These are phyloP conservation scores for Corynorhinus townsendii DNA, from an alignment of 2,113 vertebrate species.

Conservation along the genomic window DNA sequence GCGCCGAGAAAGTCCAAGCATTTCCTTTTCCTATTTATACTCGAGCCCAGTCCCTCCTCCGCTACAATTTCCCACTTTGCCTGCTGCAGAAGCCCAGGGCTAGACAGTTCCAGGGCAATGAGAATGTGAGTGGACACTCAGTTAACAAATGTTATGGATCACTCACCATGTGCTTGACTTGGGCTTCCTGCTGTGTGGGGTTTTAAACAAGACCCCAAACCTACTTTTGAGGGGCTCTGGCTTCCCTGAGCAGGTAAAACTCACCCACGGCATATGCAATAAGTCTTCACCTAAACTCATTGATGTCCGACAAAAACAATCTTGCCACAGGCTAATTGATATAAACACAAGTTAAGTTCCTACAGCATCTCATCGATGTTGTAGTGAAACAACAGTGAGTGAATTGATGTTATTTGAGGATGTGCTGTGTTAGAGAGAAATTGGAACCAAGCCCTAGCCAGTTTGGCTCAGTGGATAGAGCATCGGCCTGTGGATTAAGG, in stretches of 20 bases:
- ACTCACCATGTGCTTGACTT: not conserved
- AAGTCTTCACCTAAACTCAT: not conserved
- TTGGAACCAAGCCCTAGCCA: not conserved
- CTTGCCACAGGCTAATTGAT: not conserved
- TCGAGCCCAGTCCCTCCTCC: slow-evolving; percentile 15
- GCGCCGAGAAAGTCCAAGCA: slow-evolving; percentile 36
- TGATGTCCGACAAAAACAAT: not conserved
- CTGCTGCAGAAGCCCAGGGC: not conserved
- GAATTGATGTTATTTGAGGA: not conserved
- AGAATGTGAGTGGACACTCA: not conserved
- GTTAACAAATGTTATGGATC: not conserved
- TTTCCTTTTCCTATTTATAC: slow-evolving; percentile 63
- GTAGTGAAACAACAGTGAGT: not conserved
- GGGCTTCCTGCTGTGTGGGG: not conserved
- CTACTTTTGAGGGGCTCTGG: not conserved
- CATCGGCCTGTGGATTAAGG: too few species aligned
- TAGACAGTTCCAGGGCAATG: not conserved
- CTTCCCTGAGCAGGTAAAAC: not conserved
- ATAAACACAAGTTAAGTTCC: not conserved
- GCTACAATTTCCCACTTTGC: slow-evolving; percentile 29
- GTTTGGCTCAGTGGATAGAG: too few species aligned
- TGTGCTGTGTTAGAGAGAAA: not conserved
- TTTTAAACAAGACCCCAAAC: not conserved
- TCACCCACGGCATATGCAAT: not conserved
- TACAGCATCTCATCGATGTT: not conserved